These are phyloP conservation scores for Macroteleia sp. DNA, from an alignment of 2,888 invertebrate genomes.

Conservation along the genomic window DNA sequence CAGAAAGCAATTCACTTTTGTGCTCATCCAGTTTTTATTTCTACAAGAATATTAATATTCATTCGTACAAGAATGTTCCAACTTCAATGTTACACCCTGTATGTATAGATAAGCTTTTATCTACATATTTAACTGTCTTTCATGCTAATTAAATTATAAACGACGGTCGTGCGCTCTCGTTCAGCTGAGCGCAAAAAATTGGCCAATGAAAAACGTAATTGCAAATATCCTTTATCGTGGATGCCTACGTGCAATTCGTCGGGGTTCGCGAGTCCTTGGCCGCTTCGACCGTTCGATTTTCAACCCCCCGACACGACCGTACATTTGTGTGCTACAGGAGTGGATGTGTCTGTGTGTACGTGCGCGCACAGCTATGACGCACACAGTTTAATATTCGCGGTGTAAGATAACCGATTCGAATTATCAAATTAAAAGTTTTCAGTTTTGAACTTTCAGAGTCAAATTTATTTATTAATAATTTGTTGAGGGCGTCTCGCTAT, in stretches of 20 bases:
- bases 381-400: too few species aligned
- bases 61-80: too few species aligned
- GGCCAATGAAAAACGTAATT: slow-evolving; percentile 5
- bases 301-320: slow-evolving; percentile 35
- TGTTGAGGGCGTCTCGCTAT: too few species aligned
- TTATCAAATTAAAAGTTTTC: too few species aligned
- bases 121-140: neutral
- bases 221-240: slow-evolving; percentile 13
- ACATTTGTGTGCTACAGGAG: too few species aligned
- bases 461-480: too few species aligned
- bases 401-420: too few species aligned
- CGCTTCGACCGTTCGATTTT: slow-evolving; percentile 54
- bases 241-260: slow-evolving; percentile 50
- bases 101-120: too few species aligned
- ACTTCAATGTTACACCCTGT: too few species aligned
- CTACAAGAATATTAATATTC: neutral
- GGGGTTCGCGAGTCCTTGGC: slow-evolving; percentile 53
- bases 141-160: slow-evolving; percentile 6
- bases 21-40: neutral
- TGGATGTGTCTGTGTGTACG: neutral
- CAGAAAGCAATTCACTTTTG: too few species aligned
- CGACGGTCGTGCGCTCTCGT: neutral
- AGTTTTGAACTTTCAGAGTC: too few species aligned
- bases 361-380: neutral
- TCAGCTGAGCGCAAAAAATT: neutral